phyloP scores from a whole-genome alignment of 2,888 invertebrate species.

The Limnephilus auricula region DNA sequence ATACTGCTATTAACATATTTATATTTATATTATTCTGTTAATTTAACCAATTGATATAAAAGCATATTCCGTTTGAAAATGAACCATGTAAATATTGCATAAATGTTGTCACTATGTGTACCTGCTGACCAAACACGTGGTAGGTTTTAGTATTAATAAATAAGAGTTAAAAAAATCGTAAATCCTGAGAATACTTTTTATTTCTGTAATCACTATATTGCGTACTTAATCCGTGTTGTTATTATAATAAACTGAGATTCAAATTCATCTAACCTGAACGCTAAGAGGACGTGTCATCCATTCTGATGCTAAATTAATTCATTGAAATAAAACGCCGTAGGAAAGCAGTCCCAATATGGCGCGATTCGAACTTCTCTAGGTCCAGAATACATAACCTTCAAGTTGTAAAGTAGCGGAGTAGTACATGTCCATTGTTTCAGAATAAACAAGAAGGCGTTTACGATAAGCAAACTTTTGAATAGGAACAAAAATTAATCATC shows the following conservation, averaged over 20 bases:
- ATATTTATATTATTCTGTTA: too few species aligned
- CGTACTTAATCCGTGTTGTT: not conserved
- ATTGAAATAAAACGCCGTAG: constrained; percentile 18
- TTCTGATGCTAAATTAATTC: constrained; percentile 33
- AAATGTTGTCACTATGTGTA: too few species aligned
- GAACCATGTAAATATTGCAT: too few species aligned
- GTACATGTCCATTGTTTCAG: not conserved
- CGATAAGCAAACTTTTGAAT: not conserved
- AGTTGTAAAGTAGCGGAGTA: constrained; percentile 18
- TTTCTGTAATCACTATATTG: not conserved
- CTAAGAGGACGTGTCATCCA: constrained; percentile 16
- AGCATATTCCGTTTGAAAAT: too few species aligned
- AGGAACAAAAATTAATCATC: too few species aligned
- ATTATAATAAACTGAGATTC: not conserved
- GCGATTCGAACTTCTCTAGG: constrained; percentile 24
- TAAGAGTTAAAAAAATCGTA: too few species aligned
- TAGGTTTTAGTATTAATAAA: too few species aligned
- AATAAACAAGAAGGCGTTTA: not conserved
- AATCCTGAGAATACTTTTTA: not conserved
- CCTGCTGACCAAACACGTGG: too few species aligned
- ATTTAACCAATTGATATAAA: too few species aligned
- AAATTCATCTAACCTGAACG: constrained; percentile 14
- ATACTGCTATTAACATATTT: too few species aligned
- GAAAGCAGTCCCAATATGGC: constrained; percentile 10
- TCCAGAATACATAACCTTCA: constrained; percentile 24